Percentiles rank a stretch among this genome's conserved stretches.
These are phyloP conservation scores for Labia minor DNA, from an alignment of 2,888 invertebrate genomes.

Conservation along the genomic window DNA sequence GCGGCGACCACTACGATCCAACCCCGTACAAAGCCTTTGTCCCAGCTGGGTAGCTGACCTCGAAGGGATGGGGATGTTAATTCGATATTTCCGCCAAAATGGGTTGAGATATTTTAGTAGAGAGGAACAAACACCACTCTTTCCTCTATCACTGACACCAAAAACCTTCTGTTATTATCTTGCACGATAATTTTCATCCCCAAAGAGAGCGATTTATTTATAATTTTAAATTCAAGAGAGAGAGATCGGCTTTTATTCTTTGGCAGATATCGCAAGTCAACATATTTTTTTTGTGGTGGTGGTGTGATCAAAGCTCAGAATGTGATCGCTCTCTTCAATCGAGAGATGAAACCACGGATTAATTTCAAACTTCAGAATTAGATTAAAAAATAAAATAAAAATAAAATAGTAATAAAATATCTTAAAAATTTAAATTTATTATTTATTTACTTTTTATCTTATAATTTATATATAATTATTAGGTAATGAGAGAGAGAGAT, in stretches of 20 bases:
- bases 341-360: no score
- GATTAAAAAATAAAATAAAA: no score
- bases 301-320: neutral
- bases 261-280: neutral
- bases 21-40: neutral
- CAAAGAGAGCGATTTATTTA: neutral
- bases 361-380: no score
- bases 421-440: no score
- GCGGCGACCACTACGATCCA: neutral
- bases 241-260: neutral
- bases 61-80: neutral
- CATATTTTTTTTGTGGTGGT: neutral
- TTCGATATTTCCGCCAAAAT: slow-evolving; percentile 13
- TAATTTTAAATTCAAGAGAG: neutral
- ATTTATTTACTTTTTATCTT: no score
- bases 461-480: no score
- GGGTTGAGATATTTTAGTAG: slow-evolving; percentile 13
- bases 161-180: slow-evolving; percentile 13
- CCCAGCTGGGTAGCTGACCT: neutral
- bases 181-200: neutral
- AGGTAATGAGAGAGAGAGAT: no score
- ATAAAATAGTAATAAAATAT: no score
- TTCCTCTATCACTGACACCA: slow-evolving; percentile 2
- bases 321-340: no score
- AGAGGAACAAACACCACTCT: neutral